A percentile compares a stretch with the other conserved stretches of the same genome.
phyloP scores from a whole-genome alignment of 2,797 vertebrate species.

The Clamator glandarius region DNA sequence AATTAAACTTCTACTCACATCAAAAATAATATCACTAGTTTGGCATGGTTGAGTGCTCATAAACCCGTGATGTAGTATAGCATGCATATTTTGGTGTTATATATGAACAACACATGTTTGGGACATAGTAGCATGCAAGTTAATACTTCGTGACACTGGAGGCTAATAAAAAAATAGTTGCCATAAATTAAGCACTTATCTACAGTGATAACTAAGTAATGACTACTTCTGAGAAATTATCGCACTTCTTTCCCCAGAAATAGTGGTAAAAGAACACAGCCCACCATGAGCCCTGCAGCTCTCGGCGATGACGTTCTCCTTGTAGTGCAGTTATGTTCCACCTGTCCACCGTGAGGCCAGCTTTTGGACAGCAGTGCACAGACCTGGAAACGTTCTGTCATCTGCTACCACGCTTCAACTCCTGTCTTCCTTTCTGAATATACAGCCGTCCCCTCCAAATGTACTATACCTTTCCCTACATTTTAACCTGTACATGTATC shows the following conservation, averaged over 20 bases:
- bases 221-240: slow-evolving; percentile 38
- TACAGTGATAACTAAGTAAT: slow-evolving; percentile 13
- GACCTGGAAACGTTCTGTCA: background rate
- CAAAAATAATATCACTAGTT: background rate
- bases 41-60: background rate
- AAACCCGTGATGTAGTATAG: background rate
- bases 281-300: background rate
- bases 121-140: slow-evolving; percentile 4
- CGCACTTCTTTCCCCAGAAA: background rate
- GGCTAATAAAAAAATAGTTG: slow-evolving; percentile 51
- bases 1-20: background rate
- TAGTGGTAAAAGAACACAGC: background rate
- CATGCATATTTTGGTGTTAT: background rate
- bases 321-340: background rate
- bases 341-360: background rate
- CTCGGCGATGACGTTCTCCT: background rate
- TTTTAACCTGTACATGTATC: background rate
- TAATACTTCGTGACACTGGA: slow-evolving; percentile 41
- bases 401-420: background rate
- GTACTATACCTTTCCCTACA: background rate
- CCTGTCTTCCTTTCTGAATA: background rate
- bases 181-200: slow-evolving; percentile 39
- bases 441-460: background rate
- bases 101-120: slow-evolving; percentile 5
- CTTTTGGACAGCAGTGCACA: background rate